Percentiles rank a stretch among this genome's conserved stretches.
Conservation (phyloP, 2,888 invertebrate genomes). For the Lottia gigantea region DNA sequence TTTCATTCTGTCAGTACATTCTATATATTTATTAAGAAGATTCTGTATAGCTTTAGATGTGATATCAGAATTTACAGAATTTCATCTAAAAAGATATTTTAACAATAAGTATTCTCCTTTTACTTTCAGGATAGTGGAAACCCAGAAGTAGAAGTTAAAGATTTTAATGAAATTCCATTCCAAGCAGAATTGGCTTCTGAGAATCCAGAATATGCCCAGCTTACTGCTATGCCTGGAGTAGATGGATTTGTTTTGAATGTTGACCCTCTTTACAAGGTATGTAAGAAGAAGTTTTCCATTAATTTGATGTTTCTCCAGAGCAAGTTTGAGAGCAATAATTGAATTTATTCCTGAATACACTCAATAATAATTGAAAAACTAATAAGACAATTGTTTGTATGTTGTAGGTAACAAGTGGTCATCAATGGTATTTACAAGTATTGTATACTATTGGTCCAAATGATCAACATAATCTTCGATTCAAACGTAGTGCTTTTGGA, state of each 20-base stretch:
- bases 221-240: constrained; percentile 61
- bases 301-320: background rate
- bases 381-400: no score
- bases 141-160: constrained; percentile 50
- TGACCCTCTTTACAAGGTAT: constrained; percentile 67
- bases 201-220: constrained; percentile 41
- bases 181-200: constrained; percentile 65
- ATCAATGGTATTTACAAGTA: constrained; percentile 69
- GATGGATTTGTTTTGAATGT: constrained; percentile 68
- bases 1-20: background rate
- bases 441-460: constrained; percentile 61
- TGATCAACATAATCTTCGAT: constrained; percentile 39
- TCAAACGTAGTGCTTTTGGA: constrained; percentile 36
- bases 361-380: no score
- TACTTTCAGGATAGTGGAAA: constrained; percentile 63
- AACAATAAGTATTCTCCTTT: background rate
- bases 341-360: no score
- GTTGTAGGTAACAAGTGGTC: constrained; percentile 63
- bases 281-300: background rate
- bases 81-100: no score
- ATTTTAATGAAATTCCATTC: constrained; percentile 59
- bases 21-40: no score
- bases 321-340: no score
- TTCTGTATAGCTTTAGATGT: no score
- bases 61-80: no score